phyloP scores from a whole-genome alignment of 2,888 invertebrate genomes.

The Polymixis lichenea region DNA sequence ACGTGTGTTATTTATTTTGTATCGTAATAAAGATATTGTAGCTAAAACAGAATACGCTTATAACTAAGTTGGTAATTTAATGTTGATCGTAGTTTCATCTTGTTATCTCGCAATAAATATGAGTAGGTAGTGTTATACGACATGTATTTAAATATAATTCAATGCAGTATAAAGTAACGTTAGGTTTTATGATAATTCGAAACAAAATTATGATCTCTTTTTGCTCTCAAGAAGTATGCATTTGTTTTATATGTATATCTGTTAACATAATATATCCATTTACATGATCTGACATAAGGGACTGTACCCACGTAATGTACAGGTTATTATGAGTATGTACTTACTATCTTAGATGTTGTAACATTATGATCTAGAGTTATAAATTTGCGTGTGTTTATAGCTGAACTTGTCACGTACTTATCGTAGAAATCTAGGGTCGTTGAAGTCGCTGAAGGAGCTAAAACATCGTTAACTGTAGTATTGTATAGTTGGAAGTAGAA shows the following conservation, averaged over 20 bases:
- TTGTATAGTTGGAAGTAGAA: slow-evolving; percentile 36
- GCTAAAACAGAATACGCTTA: slow-evolving; percentile 81
- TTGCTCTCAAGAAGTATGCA: slow-evolving; percentile 75
- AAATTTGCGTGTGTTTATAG: slow-evolving; percentile 43
- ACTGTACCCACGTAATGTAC: slow-evolving; percentile 36
- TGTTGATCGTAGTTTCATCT: slow-evolving; percentile 63
- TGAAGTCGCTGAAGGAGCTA: slow-evolving; percentile 28
- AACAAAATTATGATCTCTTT: slow-evolving; percentile 76
- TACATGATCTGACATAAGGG: slow-evolving; percentile 54
- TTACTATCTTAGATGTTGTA: slow-evolving; percentile 55
- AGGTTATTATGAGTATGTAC: slow-evolving; percentile 47
- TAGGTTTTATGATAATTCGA: slow-evolving; percentile 66
- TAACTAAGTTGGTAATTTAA: slow-evolving; percentile 69
- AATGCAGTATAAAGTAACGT: slow-evolving; percentile 55
- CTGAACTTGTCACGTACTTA: slow-evolving; percentile 51
- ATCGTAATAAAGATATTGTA: slow-evolving; percentile 65
- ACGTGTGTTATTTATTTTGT: slow-evolving; percentile 70
- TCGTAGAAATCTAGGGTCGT: slow-evolving; percentile 44
- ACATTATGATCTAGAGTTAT: slow-evolving; percentile 38
- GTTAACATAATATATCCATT: slow-evolving; percentile 59
- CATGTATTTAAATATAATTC: slow-evolving; percentile 61
- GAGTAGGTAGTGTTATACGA: slow-evolving; percentile 62
- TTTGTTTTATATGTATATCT: slow-evolving; percentile 66
- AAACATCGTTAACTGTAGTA: slow-evolving; percentile 43
- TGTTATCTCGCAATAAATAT: slow-evolving; percentile 62